Evolutionary conservation across 30 jellyfish, hydroid and myxozoan species (phyloP), one percentile per base, ranked within the genome.

Genomic region (Hydractinia echinata): DNA sequence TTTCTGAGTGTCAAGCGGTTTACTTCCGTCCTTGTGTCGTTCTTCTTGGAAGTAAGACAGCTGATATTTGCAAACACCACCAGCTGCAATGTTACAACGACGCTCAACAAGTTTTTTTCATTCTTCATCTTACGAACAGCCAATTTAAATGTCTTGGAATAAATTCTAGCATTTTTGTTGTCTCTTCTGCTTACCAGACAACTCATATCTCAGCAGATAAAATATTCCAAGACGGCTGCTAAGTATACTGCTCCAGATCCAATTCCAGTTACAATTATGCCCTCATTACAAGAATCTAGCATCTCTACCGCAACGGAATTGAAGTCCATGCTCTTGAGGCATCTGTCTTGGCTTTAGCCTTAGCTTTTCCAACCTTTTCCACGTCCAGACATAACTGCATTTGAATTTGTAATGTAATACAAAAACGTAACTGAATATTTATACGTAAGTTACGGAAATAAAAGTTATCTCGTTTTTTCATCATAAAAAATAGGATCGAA

Each of bases 101-200:
- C 81, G 18, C 68, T n/a, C n/a, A n/a, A 93, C 70, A 77, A 93
- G 92, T 60, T 93, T 93, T 85, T 88, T 93, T 71, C 88, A 68
- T 71, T 93, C 99, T 84, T 93, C 99, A 82, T 93, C 99, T 93
- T 93, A 8, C 96, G 69, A 82, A 93, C 95, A 39, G 99, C 99
- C 55, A 93, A 92, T 67, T 87, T 95, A 30, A 93, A 77, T 66
- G 88, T 97, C 21, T 97, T 89, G 16, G 99, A 96, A 53, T 88
- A 76, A 73, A 93, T 88, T 48, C 99, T 76, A 0, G 95, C 51
- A 70, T 93, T 93, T 79, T 93, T 93, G 95, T 93, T 93, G 88
- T 93, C 99, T 54, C 99, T 72, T 66, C 10, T 97, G 97, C 61
- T 93, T 93, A 10, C 99, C 99, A 80, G 99, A 97, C 89, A 93